These are phyloP conservation scores for Amia ocellicauda DNA, from an alignment of 2,113 vertebrate genomes.

Conservation along the genomic window DNA sequence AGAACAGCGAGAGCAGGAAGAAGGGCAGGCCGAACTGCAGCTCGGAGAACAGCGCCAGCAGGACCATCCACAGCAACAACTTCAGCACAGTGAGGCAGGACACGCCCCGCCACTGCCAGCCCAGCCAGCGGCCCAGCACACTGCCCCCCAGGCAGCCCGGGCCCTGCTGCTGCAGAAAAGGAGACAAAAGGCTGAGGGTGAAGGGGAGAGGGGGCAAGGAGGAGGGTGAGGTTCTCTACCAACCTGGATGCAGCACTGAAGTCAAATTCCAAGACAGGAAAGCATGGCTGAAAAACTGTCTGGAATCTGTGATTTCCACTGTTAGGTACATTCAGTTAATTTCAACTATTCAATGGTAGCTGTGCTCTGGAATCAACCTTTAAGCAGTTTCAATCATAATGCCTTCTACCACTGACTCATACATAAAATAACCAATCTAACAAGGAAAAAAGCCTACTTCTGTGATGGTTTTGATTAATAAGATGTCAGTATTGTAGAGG, in stretches of 20 bases:
- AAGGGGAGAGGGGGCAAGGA: background rate
- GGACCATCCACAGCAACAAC: slow-evolving; percentile 82
- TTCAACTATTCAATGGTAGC: too few species aligned
- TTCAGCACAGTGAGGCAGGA: slow-evolving; percentile 72
- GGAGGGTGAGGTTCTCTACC: background rate
- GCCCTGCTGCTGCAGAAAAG: slow-evolving; percentile 28
- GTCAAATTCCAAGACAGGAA: too few species aligned
- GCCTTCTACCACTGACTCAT: too few species aligned
- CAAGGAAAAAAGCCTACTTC: too few species aligned
- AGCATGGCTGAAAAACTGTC: background rate
- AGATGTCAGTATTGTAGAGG: too few species aligned
- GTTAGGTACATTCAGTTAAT: background rate
- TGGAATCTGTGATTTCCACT: background rate
- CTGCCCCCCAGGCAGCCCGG: slow-evolving; percentile 55
- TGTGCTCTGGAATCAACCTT: too few species aligned
- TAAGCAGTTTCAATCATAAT: too few species aligned
- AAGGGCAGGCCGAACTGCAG: slow-evolving; percentile 83
- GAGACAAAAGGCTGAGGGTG: background rate
- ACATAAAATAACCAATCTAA: too few species aligned
- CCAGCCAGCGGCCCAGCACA: slow-evolving; percentile 51
- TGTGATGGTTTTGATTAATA: too few species aligned
- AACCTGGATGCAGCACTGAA: background rate
- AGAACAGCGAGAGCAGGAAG: slow-evolving; percentile 84
- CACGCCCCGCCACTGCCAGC: slow-evolving; percentile 44
- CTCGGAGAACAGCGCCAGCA: slow-evolving; percentile 81